These are phyloP conservation scores for Heliconius melpomene DNA, from an alignment of 1,140 invertebrate species.

Conservation along the genomic window DNA sequence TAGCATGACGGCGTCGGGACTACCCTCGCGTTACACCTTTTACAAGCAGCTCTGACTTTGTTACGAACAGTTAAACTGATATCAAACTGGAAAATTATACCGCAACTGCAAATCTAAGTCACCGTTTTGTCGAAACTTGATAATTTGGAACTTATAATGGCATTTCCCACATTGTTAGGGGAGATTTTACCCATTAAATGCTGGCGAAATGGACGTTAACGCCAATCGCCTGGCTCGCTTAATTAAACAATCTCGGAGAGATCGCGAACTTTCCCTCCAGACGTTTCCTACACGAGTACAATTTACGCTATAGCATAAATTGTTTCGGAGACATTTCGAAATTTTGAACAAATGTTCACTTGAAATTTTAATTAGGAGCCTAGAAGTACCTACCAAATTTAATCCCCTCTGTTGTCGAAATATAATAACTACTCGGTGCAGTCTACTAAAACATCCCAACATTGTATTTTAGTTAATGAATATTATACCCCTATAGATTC, in stretches of 20 bases:
- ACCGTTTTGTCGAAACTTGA: constrained; percentile 18
- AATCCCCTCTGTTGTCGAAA: constrained; percentile 7
- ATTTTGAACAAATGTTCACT: background rate
- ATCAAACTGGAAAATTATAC: background rate
- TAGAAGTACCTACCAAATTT: constrained; percentile 5
- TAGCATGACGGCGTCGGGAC: constrained; percentile 23
- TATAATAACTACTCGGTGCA: constrained; percentile 5
- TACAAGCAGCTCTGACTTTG: background rate
- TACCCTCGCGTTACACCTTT: background rate
- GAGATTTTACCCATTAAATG: constrained; percentile 43
- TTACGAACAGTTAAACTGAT: constrained; percentile 2
- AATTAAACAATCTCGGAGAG: constrained; percentile 41
- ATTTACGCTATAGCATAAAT: constrained; percentile 33
- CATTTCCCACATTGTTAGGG: constrained; percentile 40
- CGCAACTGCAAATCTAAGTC: background rate
- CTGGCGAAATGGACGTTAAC: constrained; percentile 39
- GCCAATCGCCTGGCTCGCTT: constrained; percentile 38
- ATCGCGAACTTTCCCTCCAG: constrained; percentile 40
- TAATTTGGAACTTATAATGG: constrained; percentile 41
- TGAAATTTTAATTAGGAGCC: constrained; percentile 20
- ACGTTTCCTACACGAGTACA: constrained; percentile 38
- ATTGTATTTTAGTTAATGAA: constrained; percentile 9
- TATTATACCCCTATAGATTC: constrained; percentile 12
- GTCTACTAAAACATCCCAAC: background rate
- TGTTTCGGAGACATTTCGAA: constrained; percentile 12